Base-by-base conservation (phyloP, 1,140 invertebrate genomes). In the Steinernema feltiae region DNA sequence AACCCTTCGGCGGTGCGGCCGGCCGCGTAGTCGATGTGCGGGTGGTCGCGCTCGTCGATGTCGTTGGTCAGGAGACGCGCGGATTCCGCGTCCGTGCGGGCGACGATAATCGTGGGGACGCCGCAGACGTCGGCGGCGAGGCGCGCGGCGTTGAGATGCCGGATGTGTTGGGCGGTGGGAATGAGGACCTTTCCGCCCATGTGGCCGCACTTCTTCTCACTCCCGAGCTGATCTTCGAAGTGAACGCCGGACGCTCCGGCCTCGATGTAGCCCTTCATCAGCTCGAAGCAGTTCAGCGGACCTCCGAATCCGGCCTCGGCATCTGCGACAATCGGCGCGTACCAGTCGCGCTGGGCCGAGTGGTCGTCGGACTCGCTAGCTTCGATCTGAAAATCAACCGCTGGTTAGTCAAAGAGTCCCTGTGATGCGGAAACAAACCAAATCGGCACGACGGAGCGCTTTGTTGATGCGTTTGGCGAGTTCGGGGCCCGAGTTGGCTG, bases 291-390 rank as follows among this genome's bases (percentile, higher is more conserved):
- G 70, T 87, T 87, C 32, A 87, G 77, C 7, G 87, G 80, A 17
- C 87, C 87, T n/a, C 87, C 87, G 73, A 87, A 87, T 15, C 87
- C 87, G 32, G 87, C 87, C 78, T 87, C 87, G n/a, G 87, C 87
- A 77, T 87, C 87, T n/a, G 87, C 87, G n/a, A 87, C 86, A 35
- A 87, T 83, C 30, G 87, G 87, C n/a, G 81, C 86, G 69, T 87
- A 87, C 85, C 86, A 87, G 63, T 87, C 87, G 7, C 77, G 74
- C 63, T 85, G 76, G 17, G 79, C 76, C 21, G 78, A 72, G 70
- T 86, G 83, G 73, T 85, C 84, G 29, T 85, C 84, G 15, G 85
- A 74, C 74, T 85, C 82, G 27, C 76, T 75, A 27, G 79, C 79
- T 31, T 80, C 79, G 27, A 80, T 80, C 79, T 79, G 32, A 1